Evolutionary conservation across 92 coral and sea anemone species (phyloP), one percentile per base, ranked within the genome.

Genomic region (Phymanthus crucifer): DNA sequence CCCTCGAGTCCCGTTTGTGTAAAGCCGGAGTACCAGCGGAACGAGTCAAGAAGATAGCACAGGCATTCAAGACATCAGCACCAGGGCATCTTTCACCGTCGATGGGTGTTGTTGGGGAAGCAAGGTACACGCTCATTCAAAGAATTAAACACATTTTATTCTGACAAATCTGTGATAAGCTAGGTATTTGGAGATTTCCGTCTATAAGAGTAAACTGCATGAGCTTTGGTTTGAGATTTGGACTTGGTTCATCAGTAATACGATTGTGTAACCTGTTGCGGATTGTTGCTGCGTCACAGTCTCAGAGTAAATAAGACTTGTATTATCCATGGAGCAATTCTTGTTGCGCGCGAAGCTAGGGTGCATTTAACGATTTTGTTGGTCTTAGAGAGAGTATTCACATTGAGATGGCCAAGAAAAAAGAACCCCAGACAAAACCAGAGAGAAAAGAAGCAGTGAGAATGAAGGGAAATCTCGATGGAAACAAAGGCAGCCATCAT

Each of bases 1-100:
- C 80, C 29, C 58, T 84, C 2, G 88, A 84, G 69, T 48, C 45
- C 19, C 84, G 76, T 33, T 46, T 84, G 33, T 43, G 79, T 35
- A 79, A 66, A 21, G 57, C 58, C 10, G 88, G 88, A 0, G 84
- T 84, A 1, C 81, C 85, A 23, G 45, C 72, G 14, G 81, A 73
- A 13, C 24, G 80, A 6, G 48, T 85, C 23, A 78, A 76, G 46
- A 80, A 83, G 57, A 80, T 80, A 18, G 81, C 85, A 0, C 66
- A 37, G 80, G 78, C 89, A 34, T 70, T 32, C 74, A 23, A 40
- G 48, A 70, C 45, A 14, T 70, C 74, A 1, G 24, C 45, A 11
- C 18, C 40, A 19, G 21, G 13, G 4, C 26, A 70, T 19, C 74
- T 70, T 24, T 11, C 74, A 0, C 74, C 74, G 12, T 70, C 74